Conservation (phyloP, 1,140 invertebrate genomes). For the Achroia grisella region DNA sequence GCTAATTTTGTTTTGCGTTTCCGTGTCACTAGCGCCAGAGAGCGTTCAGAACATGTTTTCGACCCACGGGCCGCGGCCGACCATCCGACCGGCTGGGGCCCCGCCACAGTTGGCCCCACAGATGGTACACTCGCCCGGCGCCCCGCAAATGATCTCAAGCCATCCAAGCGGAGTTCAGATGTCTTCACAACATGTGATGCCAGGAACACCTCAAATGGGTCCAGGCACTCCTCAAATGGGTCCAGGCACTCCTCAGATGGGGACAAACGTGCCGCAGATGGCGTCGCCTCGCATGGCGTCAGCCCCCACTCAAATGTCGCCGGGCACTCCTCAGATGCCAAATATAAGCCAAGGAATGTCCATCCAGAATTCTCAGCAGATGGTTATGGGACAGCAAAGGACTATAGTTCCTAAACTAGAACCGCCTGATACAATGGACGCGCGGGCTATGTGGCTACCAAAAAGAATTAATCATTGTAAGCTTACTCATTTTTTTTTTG, state of each 20-base stretch:
- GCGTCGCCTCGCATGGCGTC: conserved; percentile 51
- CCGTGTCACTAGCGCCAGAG: conserved; percentile 53
- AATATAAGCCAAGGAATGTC: conserved; percentile 56
- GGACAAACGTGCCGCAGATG: conserved; percentile 42
- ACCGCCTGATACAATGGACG: conserved; percentile 68
- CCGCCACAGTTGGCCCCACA: conserved; percentile 33
- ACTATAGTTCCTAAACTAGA: conserved; percentile 62
- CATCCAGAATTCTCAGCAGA: conserved; percentile 52
- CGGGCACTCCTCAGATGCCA: conserved; percentile 56
- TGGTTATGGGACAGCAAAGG: conserved; percentile 56
- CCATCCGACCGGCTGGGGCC: conserved; percentile 39
- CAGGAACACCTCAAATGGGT: conserved; percentile 42
- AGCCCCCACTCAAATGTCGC: conserved; percentile 57
- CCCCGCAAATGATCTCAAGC: conserved; percentile 39
- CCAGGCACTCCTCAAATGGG: conserved; percentile 46
- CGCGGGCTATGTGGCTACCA: conserved; percentile 74
- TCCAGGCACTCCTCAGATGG: conserved; percentile 46
- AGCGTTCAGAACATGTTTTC: conserved; percentile 66
- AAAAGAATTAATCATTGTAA: conserved; percentile 79
- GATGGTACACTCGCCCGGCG: conserved; percentile 42
- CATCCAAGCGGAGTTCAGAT: conserved; percentile 19
- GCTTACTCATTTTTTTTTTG: conserved; percentile 72
- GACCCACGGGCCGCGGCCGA: conserved; percentile 45
- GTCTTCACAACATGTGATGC: conserved; percentile 20
- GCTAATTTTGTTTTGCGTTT: conserved; percentile 62